Base-by-base conservation (phyloP, 2,888 invertebrate genomes). In the Antheraea assamensis region DNA sequence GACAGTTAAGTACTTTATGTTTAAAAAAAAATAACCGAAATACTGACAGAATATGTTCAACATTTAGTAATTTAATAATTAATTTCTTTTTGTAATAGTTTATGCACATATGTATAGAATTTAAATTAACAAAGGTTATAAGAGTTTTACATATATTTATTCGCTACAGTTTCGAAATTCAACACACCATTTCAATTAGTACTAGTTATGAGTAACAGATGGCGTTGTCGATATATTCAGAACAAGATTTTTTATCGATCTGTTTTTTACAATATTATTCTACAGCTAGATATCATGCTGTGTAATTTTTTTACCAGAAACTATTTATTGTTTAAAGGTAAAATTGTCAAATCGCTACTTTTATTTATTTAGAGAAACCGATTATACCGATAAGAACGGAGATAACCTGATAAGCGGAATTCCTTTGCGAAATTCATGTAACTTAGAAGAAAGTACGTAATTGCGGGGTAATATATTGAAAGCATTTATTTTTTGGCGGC, bases 301-400 rank as follows among this genome's bases (percentile, higher is more conserved):
- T 24, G 7, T 58, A 64, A 64, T 17, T 27, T 4, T 17, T 30
- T 64, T 64, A 17, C 17, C 3, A 64, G 27, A 2, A 13, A 58
- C 13, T 30, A 17, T 4, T 30, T 64, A 30, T 27, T 58, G 13
- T 0, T 7, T 58, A 58, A 58, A 24, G 17, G 30, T 30, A 19
- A 17, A 21, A 10, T 58, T 4, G 30, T 30, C 17, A 64, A 64
- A 64, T 3, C 61, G 61, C 13, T 64, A 64, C 42, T 17, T 17
- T 17, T 64, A 30, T 64, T 64, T 64, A 64, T 64, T 64, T 64
- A 17, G 61, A 27, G 61, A 64, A 27, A 64, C 61, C 17, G 61
- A 64, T 64, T 64, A 64, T 64, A 64, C 4, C 27, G 61, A 64
- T 64, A 64, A 64, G 27, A 64, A 30, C 8, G 1, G 17, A 30